Evolutionary conservation across 1,140 invertebrate species (phyloP), one percentile per base, ranked within the genome.

Genomic region (Cherax destructor): DNA sequence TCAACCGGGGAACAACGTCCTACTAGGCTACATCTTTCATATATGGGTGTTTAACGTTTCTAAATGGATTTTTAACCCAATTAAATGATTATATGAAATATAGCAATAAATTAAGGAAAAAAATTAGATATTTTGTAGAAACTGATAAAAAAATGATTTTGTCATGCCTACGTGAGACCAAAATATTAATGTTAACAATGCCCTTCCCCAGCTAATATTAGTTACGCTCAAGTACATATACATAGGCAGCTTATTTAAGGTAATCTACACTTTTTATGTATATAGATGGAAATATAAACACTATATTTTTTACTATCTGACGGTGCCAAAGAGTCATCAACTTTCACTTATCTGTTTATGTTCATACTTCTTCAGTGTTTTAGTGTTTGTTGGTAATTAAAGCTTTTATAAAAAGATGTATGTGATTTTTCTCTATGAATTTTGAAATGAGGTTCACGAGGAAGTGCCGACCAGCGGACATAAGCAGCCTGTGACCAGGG

Each of bases 241-340:
- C 69, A 74, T 74, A 74, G 69, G n/a, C 69, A 74, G 69, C 69
- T 74, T 41, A 41, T 41, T 41, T 24, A 74, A 69, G 69, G 24
- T 74, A 30, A 30, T 30, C 69, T 74, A 74, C 21, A 74, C 69
- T 30, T 30, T 30, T 30, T 74, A 11, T 69, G 69, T 74, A 74
- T 30, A 74, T 74, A 74, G 30, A n/a, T 74, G 69, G 11, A 74
- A 74, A 74, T 74, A 74, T 74, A 74, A 30, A 74, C 69, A 74
- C 69, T 74, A 74, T 74, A 74, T 74, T 74, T 74, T 74, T 41
- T 74, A 74, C 69, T 74, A 30, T 74, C n/a, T 74, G 69, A 74
- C 69, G 69, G 69, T 74, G 69, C 24, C 69, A 74, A 74, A 74
- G 69, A 74, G 1, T 74, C 69, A 30, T 74, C 69, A 74, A 30